phyloP scores from a whole-genome alignment of 2,113 vertebrate species.

The Columba livia region DNA sequence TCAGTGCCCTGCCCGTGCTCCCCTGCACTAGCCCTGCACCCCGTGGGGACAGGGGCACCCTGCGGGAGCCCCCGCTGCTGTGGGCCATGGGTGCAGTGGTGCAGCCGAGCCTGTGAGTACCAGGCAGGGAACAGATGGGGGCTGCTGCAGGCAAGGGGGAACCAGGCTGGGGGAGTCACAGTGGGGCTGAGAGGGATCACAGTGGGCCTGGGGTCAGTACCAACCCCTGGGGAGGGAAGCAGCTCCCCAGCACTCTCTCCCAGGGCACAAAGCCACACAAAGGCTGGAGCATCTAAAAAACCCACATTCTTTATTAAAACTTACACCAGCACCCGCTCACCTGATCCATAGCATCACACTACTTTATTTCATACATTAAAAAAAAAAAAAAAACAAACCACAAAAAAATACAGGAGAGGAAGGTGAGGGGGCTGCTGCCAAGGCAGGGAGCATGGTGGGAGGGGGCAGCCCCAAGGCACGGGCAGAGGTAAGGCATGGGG shows the following conservation, averaged over 20 bases:
- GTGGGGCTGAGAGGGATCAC: too few species aligned
- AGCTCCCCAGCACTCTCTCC: background rate
- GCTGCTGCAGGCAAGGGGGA: background rate
- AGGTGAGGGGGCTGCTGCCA: background rate
- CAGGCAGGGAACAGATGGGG: too few species aligned
- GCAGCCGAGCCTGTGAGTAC: background rate
- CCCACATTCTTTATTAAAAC: slow-evolving; percentile 14
- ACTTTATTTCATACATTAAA: background rate
- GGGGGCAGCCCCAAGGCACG: background rate
- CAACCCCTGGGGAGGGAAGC: background rate
- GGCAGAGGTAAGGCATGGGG: background rate
- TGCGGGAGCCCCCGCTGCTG: too few species aligned
- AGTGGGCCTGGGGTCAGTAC: too few species aligned
- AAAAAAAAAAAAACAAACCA: background rate
- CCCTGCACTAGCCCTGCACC: background rate
- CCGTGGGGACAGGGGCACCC: background rate
- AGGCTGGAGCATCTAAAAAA: background rate
- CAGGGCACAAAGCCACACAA: background rate
- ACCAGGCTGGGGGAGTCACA: background rate
- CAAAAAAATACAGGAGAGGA: too few species aligned
- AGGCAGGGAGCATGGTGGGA: background rate
- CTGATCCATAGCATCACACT: background rate
- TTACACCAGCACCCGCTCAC: background rate
- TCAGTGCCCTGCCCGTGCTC: background rate
- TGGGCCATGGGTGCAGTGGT: background rate